Evolutionary conservation across 2,888 invertebrate species (phyloP).

Genomic region (Tipula unca): DNA sequence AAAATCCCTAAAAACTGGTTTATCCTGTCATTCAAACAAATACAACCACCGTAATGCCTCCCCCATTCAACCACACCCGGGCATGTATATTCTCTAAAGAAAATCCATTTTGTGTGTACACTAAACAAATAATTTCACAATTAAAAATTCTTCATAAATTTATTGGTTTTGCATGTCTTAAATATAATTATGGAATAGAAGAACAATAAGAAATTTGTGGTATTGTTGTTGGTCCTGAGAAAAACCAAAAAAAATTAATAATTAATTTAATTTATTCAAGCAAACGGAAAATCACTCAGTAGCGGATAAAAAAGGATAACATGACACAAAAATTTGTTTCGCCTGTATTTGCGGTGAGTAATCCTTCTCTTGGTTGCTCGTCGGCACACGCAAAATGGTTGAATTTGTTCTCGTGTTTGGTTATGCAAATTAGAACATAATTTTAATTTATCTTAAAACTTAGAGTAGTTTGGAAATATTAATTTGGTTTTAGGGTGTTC

Average conservation of each 20-base stretch:
- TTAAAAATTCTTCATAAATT: not conserved
- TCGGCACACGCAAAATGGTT: too few species aligned
- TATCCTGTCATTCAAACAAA: too few species aligned
- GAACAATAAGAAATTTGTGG: not conserved
- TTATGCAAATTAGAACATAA: too few species aligned
- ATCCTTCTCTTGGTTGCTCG: too few species aligned
- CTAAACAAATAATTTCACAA: not conserved
- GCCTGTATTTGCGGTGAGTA: too few species aligned
- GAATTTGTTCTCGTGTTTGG: too few species aligned
- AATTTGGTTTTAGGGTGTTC: too few species aligned
- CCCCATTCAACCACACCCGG: not conserved
- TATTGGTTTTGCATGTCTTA: not conserved
- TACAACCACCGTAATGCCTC: too few species aligned
- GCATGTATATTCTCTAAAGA: not conserved
- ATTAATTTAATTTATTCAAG: not conserved
- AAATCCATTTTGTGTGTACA: not conserved
- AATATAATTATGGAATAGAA: not conserved
- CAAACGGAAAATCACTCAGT: not conserved
- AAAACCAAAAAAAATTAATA: not conserved
- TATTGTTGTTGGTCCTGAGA: too few species aligned
- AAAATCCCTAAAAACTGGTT: not conserved
- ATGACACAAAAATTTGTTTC: too few species aligned
- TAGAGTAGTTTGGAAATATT: too few species aligned
- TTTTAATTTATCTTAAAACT: too few species aligned
- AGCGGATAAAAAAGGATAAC: not conserved